Base-by-base conservation (phyloP, 2,113 vertebrate genomes). In the Vireo altiloquus region DNA sequence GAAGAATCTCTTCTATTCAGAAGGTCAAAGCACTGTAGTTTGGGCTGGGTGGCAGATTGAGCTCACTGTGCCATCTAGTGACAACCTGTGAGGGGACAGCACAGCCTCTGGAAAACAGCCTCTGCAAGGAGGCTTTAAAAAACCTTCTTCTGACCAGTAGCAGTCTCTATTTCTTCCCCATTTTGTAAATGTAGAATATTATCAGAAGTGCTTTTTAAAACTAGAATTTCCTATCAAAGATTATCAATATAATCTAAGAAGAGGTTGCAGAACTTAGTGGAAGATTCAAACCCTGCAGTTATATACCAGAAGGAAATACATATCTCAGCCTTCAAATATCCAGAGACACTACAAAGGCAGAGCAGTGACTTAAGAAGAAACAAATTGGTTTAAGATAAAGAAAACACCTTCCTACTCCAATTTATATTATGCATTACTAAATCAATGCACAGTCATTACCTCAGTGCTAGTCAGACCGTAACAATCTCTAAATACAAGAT, bases 31-130 rank as follows among this genome's bases (percentile, higher is more conserved):
- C 3, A 11, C 24, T 46, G 27, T 1, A 27, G n/a, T 52, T 66
- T 16, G 61, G 18, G 27, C 42, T 57, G 53, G 10, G 28, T 17
- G 63, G 39, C 37, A 27, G 46, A 6, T 23, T 1, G 8, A 84
- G 66, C n/a, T 75, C 89, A 49, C 27, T 71, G 63, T 94, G 94
- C 95, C 94, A 87, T 40, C 92, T 93, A 85, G 91, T 81, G 92
- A 80, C 59, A 28, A 49, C 46, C 49, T 2, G 64, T 2, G 11
- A 37, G 4, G 24, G 24, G 37, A 91, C 87, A 91, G 27, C 35
- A 82, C 78, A 76, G 27, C 54, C 65, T 59, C 60, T 37, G 61
- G 30, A 63, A 93, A 80, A 79, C 1, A 21, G 39, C 24, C 42
- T 17, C 1, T 31, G 19, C 9, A 16, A 2, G 22, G 6, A 18